phyloP scores from a whole-genome alignment of 2,113 vertebrate genomes.

The Hippocampus abdominalis region DNA sequence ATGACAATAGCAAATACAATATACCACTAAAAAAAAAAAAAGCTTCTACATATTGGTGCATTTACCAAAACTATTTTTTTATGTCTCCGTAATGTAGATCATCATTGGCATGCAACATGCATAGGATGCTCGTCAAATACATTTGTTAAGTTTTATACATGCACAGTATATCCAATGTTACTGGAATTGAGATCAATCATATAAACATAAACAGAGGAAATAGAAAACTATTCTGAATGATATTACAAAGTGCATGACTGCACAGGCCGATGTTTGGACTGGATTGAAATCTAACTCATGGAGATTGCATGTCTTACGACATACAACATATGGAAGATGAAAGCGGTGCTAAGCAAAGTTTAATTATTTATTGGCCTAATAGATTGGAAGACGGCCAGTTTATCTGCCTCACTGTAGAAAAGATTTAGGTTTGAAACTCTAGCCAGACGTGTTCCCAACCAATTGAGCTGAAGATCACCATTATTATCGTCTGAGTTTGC shows the following conservation, averaged over 20 bases:
- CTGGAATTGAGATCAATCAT: neutral
- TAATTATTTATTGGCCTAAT: neutral
- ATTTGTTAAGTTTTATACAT: neutral
- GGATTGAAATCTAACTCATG: no score
- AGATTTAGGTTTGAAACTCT: neutral
- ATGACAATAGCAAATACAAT: neutral
- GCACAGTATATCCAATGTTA: neutral
- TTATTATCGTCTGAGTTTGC: neutral
- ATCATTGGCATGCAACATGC: neutral
- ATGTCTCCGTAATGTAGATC: neutral
- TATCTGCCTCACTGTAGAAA: neutral
- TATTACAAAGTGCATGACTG: neutral
- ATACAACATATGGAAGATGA: neutral
- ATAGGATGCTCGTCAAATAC: neutral
- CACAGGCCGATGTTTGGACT: neutral
- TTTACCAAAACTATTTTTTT: neutral
- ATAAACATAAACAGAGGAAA: neutral
- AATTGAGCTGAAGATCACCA: neutral
- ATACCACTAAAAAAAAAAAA: no score
- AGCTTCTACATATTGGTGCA: no score
- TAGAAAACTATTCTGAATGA: neutral
- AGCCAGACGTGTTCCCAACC: neutral
- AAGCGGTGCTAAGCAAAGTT: neutral
- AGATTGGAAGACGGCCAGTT: no score
- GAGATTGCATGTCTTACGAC: neutral